phyloP scores from a whole-genome alignment of 2,888 invertebrate genomes.

The Pycnomerus fuliginosus region DNA sequence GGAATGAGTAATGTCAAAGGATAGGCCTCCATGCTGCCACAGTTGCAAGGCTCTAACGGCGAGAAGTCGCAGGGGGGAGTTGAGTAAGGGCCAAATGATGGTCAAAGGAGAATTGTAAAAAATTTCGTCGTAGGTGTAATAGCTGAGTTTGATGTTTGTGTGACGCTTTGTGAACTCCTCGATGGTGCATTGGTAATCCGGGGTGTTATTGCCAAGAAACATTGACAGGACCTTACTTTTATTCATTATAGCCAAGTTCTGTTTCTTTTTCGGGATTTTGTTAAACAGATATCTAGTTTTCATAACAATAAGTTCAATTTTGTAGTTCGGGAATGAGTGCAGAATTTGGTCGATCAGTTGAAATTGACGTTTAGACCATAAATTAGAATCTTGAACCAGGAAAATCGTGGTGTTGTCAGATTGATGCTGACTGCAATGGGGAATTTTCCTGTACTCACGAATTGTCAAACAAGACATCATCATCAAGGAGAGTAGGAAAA shows the following conservation, averaged over 20 bases:
- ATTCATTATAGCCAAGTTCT: neutral
- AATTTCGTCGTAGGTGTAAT: slow-evolving; percentile 50
- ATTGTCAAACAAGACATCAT: slow-evolving; percentile 30
- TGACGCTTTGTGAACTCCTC: slow-evolving; percentile 37
- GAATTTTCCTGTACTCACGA: no score
- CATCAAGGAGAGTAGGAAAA: slow-evolving; percentile 39
- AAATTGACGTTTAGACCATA: slow-evolving; percentile 39
- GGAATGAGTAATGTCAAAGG: slow-evolving; percentile 38
- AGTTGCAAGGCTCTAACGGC: slow-evolving; percentile 56
- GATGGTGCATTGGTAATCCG: slow-evolving; percentile 15
- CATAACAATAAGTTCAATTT: slow-evolving; percentile 40
- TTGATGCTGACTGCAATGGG: no score
- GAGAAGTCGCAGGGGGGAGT: slow-evolving; percentile 53
- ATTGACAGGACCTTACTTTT: neutral
- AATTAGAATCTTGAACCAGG: slow-evolving; percentile 41
- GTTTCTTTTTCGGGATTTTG: slow-evolving; percentile 13
- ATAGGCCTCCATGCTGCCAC: slow-evolving; percentile 60
- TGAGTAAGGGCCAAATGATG: slow-evolving; percentile 55
- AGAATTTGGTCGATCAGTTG: slow-evolving; percentile 42
- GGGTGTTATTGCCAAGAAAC: slow-evolving; percentile 1
- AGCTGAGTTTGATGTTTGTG: slow-evolving; percentile 53
- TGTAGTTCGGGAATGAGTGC: slow-evolving; percentile 41
- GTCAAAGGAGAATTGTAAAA: slow-evolving; percentile 57
- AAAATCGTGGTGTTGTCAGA: slow-evolving; percentile 43
- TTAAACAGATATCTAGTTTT: slow-evolving; percentile 16